phyloP scores from a whole-genome alignment of 2,888 invertebrate species.

The Trisateles emortualis region DNA sequence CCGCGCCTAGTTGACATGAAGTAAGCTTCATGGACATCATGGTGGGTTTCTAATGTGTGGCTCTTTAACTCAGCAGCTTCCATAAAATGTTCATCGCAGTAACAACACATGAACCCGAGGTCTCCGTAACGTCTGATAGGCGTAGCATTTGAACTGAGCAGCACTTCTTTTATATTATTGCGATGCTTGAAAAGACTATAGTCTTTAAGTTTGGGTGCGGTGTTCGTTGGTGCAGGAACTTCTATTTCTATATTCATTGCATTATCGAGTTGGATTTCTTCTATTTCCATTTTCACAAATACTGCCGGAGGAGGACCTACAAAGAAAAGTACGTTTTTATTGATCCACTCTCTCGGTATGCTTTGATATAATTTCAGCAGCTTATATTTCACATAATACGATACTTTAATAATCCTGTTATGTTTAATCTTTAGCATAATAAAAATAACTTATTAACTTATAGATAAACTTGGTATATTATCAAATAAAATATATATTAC shows the following conservation, averaged over 20 bases:
- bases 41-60: conserved; percentile 53
- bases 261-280: neutral
- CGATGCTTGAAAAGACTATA: conserved; percentile 7
- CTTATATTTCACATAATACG: conserved; percentile 34
- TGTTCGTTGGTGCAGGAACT: neutral
- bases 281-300: conserved; percentile 31
- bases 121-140: conserved; percentile 63
- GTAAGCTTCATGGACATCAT: neutral
- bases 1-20: conserved; percentile 5
- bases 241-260: neutral
- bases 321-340: conserved; percentile 52
- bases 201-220: neutral
- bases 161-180: conserved; percentile 16
- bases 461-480: too few relatives aligned
- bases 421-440: too few relatives aligned
- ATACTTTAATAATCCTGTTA: conserved; percentile 52
- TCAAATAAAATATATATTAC: too few relatives aligned
- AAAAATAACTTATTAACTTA: too few relatives aligned
- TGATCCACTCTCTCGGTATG: neutral
- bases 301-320: conserved; percentile 46
- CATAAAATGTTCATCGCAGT: conserved; percentile 59
- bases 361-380: neutral
- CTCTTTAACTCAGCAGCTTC: conserved; percentile 61
- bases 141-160: conserved; percentile 66
- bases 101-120: conserved; percentile 66